Percentiles rank a stretch among this genome's conserved stretches.
Conservation (phyloP, 2,888 invertebrate species). For the Ormia ochracea region DNA sequence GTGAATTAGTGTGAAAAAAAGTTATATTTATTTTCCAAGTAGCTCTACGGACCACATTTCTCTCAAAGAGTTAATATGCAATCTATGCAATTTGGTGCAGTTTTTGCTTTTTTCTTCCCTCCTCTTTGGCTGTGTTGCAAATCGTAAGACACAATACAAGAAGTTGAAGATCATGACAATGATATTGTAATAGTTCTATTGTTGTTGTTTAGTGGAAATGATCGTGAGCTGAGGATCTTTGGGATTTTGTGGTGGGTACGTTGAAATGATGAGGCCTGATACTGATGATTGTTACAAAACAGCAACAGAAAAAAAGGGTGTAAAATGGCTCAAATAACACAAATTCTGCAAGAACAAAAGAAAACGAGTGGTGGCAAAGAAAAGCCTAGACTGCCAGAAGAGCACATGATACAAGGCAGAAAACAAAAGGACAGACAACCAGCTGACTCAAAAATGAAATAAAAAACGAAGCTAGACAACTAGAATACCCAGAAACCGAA, state of each 20-base stretch:
- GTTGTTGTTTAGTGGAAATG: slow-evolving; percentile 57
- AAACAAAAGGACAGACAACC: slow-evolving; percentile 18
- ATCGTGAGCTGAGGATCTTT: slow-evolving; percentile 52
- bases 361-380: slow-evolving; percentile 33
- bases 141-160: slow-evolving; percentile 23
- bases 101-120: neutral
- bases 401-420: neutral
- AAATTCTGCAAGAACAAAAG: slow-evolving; percentile 41
- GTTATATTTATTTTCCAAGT: neutral
- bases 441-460: slow-evolving; percentile 32
- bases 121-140: slow-evolving; percentile 1
- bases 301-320: slow-evolving; percentile 54
- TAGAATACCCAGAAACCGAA: slow-evolving; percentile 48
- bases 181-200: slow-evolving; percentile 50
- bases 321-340: slow-evolving; percentile 58
- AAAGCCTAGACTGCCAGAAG: slow-evolving; percentile 17
- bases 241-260: slow-evolving; percentile 30
- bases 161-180: slow-evolving; percentile 58
- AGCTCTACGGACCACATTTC: neutral
- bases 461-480: slow-evolving; percentile 26
- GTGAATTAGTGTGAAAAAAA: no score
- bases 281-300: slow-evolving; percentile 35
- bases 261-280: slow-evolving; percentile 31
- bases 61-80: slow-evolving; percentile 3
- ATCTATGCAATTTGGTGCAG: neutral